Conservation (phyloP, 2,888 invertebrate species). For the Sarcophaga variegata region DNA sequence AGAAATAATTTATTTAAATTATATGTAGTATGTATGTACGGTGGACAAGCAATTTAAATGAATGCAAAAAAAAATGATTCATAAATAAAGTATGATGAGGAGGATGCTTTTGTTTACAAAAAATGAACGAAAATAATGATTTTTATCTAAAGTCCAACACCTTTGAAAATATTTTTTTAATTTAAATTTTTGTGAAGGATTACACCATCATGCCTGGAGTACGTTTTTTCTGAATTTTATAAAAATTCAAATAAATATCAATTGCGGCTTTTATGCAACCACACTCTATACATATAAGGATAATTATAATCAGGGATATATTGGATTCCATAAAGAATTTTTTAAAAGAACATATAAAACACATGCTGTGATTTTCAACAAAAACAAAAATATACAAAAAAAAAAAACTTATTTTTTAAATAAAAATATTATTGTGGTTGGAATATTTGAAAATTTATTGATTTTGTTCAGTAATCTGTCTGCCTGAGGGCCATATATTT, state of each 20-base stretch:
- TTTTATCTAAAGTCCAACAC: not conserved
- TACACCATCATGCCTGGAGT: no score
- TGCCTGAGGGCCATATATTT: no score
- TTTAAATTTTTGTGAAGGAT: not conserved
- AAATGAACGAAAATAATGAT: not conserved
- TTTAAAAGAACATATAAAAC: not conserved
- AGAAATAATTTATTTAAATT: not conserved
- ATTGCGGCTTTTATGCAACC: no score
- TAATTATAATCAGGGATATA: no score
- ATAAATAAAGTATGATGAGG: no score
- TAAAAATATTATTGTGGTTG: not conserved
- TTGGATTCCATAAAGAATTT: no score
- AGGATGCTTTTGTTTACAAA: no score
- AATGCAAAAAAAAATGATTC: no score
- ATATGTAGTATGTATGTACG: not conserved
- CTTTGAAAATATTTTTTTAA: not conserved
- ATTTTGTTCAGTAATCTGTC: not conserved
- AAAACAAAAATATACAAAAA: constrained; percentile 16
- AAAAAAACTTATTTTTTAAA: not conserved
- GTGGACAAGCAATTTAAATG: no score
- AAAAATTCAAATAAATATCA: no score
- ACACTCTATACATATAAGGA: no score
- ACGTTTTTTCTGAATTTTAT: no score
- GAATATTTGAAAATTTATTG: constrained; percentile 15
- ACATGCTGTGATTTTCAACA: constrained; percentile 47